Base-by-base conservation (phyloP, 2,113 vertebrate genomes). In the Macrotis lagotis region DNA sequence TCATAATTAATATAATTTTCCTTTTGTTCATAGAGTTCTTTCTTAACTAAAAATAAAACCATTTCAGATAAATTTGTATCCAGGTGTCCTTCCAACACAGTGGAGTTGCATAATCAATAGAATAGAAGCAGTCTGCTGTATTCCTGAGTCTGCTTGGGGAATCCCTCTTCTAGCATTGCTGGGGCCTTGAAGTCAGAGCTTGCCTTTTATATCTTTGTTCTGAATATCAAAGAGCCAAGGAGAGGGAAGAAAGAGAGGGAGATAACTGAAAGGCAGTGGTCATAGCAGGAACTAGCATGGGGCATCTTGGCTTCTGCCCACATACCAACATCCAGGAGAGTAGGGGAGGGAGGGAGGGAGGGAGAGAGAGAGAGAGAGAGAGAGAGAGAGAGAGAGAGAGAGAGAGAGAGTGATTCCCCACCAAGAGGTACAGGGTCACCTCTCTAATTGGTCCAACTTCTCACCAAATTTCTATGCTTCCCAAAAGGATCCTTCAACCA, bases 21-120 rank as follows among this genome's bases (percentile, higher is more conserved):
- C 89, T 90, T 90, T 90, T 90, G 89, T 90, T 90, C 47, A 90
- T 26, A 9, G 48, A 90, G 28, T 90, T 49, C 88, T 89, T 31
- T 89, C 89, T 90, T 90, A 14, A 48, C 89, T 90, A 90, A 90
- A 90, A 90, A 90, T 90, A 90, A 90, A 90, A 50, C 48, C 89
- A 90, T 28, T 90, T 48, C 25, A 25, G 9, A 90, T 90, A 31
- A 50, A 48, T 90, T 90, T 90, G 48, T 50, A 90, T 49, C 4
- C 48, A 89, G 7, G 48, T 28, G 88, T 49, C 89, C 89, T 48
- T 49, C 89, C 25, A 50, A 31, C 89, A 48, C 48, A 28, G 48
- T 49, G 22, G 47, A 26, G 14, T 90, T 90, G 14, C 10, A 6
- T 90, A 90, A 50, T 50, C 48, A 31, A 49, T 90, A 49, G 47